Evolutionary conservation across 2,113 vertebrate genomes (phyloP).

Genomic region (Hemicordylus capensis): DNA sequence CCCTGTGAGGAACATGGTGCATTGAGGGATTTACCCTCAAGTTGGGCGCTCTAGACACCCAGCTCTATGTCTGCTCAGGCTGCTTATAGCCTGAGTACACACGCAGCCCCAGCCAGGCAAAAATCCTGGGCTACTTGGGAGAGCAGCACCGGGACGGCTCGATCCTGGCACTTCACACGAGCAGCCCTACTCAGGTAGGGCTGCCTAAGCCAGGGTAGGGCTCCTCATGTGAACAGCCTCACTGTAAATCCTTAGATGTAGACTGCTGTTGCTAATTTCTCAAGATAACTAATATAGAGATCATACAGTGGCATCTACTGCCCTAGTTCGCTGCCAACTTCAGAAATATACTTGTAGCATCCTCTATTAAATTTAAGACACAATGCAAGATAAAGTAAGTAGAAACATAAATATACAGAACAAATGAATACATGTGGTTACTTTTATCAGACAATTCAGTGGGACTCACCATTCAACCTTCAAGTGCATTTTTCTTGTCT

Average conservation of each 20-base stretch:
- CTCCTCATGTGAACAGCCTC: too few species aligned
- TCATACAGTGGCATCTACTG: not conserved
- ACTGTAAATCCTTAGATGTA: not conserved
- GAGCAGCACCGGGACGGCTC: too few species aligned
- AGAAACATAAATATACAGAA: not conserved
- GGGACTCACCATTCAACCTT: not conserved
- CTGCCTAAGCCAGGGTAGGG: too few species aligned
- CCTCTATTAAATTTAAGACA: not conserved
- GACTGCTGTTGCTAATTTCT: slow-evolving; percentile 1
- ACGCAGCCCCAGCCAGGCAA: too few species aligned
- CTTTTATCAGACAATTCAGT: not conserved
- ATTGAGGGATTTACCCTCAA: too few species aligned
- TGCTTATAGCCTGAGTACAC: too few species aligned
- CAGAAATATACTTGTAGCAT: not conserved
- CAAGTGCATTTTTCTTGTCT: not conserved
- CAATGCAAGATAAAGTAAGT: not conserved
- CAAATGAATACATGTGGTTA: not conserved
- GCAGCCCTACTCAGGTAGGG: too few species aligned
- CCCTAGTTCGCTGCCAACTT: not conserved
- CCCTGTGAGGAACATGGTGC: too few species aligned
- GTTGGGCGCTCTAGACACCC: too few species aligned
- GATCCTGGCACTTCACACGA: too few species aligned
- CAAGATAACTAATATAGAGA: slow-evolving; percentile 12
- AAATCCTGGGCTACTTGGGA: too few species aligned
- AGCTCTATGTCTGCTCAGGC: too few species aligned